Conservation (phyloP, 2,797 vertebrate genomes). For the Onychomys arenicola region DNA sequence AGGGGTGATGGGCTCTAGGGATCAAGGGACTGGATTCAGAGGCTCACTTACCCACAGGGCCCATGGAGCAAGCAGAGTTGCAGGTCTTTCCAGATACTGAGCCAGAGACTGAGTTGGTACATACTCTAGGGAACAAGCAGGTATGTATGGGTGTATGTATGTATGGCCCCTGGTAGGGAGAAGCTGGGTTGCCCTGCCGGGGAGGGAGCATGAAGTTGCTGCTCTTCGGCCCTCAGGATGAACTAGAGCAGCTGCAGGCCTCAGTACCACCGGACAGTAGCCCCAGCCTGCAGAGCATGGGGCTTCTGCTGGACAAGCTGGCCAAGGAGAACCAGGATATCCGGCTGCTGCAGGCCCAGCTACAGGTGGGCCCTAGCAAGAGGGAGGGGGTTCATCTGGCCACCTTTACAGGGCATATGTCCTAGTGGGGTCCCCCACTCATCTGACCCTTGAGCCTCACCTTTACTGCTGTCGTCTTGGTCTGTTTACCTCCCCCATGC, state of each 20-base stretch:
- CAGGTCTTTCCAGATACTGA: conserved; percentile 41
- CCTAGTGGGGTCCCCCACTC: background rate
- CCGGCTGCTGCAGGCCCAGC: conserved; percentile 90
- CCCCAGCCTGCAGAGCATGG: conserved; percentile 83
- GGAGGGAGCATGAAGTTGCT: background rate
- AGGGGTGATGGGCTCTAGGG: background rate
- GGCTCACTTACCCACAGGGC: conserved; percentile 42
- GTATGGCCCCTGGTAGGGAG: background rate
- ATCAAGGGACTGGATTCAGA: background rate
- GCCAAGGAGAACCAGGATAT: conserved; percentile 92
- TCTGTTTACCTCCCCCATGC: background rate
- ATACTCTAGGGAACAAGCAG: background rate
- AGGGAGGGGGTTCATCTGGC: too few species aligned
- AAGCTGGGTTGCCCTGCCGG: background rate
- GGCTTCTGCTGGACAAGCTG: conserved; percentile 90
- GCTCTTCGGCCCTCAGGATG: background rate
- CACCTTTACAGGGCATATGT: background rate
- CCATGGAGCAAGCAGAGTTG: conserved; percentile 59
- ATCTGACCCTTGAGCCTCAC: accelerated
- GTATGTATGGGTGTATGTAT: conserved; percentile 81
- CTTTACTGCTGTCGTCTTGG: background rate
- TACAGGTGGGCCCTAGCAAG: conserved; percentile 89
- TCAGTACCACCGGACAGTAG: background rate
- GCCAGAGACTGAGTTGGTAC: background rate
- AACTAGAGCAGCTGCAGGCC: conserved; percentile 37